Evolutionary conservation across 2,113 vertebrate genomes (phyloP).

Genomic region (Gallinago undulata): DNA sequence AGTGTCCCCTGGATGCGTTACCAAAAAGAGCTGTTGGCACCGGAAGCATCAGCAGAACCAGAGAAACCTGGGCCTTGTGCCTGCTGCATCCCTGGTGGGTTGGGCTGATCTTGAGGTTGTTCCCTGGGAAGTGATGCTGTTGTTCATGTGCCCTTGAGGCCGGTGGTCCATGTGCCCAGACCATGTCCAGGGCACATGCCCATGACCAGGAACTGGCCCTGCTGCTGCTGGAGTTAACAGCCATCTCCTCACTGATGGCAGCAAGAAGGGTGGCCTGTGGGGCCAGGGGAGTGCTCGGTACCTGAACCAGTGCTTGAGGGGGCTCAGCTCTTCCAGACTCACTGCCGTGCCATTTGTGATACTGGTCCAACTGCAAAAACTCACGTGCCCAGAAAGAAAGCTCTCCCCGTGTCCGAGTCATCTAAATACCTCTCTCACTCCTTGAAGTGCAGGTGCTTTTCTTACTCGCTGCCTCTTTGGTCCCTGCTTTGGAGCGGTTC

Average conservation of each 20-base stretch:
- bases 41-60: not conserved
- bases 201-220: not conserved
- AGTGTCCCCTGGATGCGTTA: not conserved
- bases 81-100: not conserved
- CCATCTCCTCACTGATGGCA: no score
- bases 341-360: not conserved
- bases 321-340: not conserved
- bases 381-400: accelerated
- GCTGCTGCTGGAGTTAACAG: not conserved
- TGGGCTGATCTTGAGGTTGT: not conserved
- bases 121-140: not conserved
- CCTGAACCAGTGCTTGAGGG: not conserved
- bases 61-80: not conserved
- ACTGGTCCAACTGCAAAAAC: no score
- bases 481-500: not conserved
- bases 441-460: not conserved
- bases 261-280: not conserved
- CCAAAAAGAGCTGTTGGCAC: not conserved
- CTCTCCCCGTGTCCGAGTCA: not conserved
- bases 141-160: not conserved
- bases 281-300: no score
- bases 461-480: not conserved
- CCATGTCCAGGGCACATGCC: not conserved
- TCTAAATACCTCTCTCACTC: not conserved
- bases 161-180: accelerated